Conservation (phyloP, 1,140 invertebrate genomes). For the Bombus pascuorum region DNA sequence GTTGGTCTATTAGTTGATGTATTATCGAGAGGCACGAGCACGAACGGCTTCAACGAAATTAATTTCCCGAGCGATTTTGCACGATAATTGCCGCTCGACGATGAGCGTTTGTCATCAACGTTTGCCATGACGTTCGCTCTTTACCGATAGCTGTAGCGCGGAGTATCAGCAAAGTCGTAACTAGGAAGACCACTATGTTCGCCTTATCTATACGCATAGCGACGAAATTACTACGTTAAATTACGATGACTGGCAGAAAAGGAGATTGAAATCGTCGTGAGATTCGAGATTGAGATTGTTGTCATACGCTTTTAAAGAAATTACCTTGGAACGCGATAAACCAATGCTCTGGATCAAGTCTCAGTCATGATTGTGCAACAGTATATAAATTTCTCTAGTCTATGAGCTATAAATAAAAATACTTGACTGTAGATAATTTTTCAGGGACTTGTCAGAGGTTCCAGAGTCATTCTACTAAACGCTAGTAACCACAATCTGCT, state of each 20-base stretch:
- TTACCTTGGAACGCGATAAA: background rate
- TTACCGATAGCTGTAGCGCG: background rate
- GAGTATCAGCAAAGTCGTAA: background rate
- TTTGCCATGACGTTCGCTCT: background rate
- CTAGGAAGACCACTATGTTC: background rate
- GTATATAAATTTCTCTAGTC: background rate
- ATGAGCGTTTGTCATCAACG: background rate
- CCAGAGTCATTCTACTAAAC: background rate
- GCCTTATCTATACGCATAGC: too few species aligned
- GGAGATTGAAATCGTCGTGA: too few species aligned
- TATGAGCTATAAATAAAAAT: background rate
- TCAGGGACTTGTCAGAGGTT: background rate
- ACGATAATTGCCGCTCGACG: background rate
- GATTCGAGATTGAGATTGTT: background rate
- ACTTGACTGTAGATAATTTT: background rate
- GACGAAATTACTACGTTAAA: background rate
- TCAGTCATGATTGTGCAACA: background rate
- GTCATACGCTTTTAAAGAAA: background rate
- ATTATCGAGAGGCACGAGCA: background rate
- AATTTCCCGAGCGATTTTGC: slow-evolving; percentile 3
- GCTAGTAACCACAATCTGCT: background rate
- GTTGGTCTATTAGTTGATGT: slow-evolving; percentile 21
- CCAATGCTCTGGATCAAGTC: background rate
- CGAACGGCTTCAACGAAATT: slow-evolving; percentile 14
- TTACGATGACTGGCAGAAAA: background rate